Evolutionary conservation across 2,888 invertebrate genomes (phyloP).

Genomic region (Sarcophaga carnaria): DNA sequence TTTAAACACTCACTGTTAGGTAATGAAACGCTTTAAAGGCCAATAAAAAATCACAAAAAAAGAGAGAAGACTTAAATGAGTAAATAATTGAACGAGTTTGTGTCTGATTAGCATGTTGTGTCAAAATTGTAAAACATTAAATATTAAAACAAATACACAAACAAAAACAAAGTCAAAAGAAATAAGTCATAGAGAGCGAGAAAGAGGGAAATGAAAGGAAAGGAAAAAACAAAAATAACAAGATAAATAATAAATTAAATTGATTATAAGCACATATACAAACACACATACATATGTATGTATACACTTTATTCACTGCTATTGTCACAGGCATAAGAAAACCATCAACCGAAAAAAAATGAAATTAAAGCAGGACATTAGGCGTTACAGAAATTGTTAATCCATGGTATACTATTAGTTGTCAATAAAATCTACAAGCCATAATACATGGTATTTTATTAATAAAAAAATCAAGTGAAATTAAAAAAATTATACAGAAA

Average conservation of each 20-base stretch:
- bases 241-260: neutral
- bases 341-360: neutral
- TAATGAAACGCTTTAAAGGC: neutral
- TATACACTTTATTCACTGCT: no score
- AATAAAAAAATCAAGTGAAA: slow-evolving; percentile 26
- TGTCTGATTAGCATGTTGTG: slow-evolving; percentile 5
- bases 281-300: neutral
- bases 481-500: neutral
- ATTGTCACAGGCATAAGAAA: neutral
- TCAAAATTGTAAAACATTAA: slow-evolving; percentile 5
- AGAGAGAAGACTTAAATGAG: neutral
- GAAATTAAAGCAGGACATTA: slow-evolving; percentile 19
- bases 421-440: slow-evolving; percentile 31
- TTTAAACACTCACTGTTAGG: neutral
- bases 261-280: neutral
- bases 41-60: neutral
- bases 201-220: neutral
- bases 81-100: neutral
- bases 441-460: slow-evolving; percentile 24
- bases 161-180: neutral
- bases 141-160: slow-evolving; percentile 19
- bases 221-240: neutral
- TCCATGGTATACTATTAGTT: slow-evolving; percentile 39
- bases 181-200: neutral
- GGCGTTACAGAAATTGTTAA: slow-evolving; percentile 28